Percentiles rank a stretch among this genome's conserved stretches.
Evolutionary conservation across 2,888 invertebrate species (phyloP).

Genomic region (Villa cingulata): DNA sequence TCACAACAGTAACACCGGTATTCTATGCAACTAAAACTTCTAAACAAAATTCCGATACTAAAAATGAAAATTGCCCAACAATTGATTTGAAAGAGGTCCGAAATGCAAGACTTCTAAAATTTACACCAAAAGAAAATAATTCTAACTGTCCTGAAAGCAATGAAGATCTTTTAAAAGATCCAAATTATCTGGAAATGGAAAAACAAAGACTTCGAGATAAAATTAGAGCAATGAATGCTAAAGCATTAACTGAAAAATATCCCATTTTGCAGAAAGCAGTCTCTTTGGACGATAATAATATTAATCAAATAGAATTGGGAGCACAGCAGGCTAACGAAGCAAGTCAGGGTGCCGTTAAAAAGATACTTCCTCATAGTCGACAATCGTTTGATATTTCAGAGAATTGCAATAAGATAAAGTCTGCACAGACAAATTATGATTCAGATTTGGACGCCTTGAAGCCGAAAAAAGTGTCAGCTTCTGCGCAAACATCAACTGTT

Average conservation of each 20-base stretch:
- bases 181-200: constrained; percentile 15
- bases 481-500: constrained; percentile 43
- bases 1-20: constrained; percentile 13
- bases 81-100: constrained; percentile 27
- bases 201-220: constrained; percentile 18
- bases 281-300: neutral
- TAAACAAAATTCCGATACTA: constrained; percentile 28
- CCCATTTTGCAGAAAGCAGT: constrained; percentile 9
- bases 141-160: neutral
- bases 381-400: neutral
- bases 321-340: neutral
- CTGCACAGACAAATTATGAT: neutral
- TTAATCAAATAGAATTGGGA: neutral
- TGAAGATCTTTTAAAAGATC: constrained; percentile 3
- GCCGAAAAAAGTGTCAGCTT: constrained; percentile 42
- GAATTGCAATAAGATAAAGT: neutral
- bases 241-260: constrained; percentile 17
- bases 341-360: constrained; percentile 18
- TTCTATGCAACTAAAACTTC: constrained; percentile 8
- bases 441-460: constrained; percentile 13
- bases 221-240: constrained; percentile 18
- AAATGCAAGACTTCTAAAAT: constrained; percentile 31
- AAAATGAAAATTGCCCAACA: constrained; percentile 16
- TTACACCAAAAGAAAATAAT: constrained; percentile 13
- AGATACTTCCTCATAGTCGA: constrained; percentile 12